Evolutionary conservation across 2,113 vertebrate species (phyloP).

Genomic region (Mesoclemmys tuberculata): DNA sequence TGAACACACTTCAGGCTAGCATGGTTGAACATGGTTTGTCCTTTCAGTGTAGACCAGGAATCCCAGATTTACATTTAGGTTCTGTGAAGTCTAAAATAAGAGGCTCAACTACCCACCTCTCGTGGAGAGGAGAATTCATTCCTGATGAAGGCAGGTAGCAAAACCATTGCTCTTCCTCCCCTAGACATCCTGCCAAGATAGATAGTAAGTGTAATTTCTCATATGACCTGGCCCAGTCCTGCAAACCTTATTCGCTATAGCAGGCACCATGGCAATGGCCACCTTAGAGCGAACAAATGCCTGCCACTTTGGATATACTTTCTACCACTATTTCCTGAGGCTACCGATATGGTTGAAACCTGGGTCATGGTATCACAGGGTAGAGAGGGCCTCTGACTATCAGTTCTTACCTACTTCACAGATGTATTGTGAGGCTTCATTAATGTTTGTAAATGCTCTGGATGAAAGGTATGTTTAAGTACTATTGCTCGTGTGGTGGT

Average conservation of each 20-base stretch:
- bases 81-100: neutral
- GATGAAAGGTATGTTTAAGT: neutral
- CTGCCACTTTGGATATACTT: neutral
- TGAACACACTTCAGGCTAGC: neutral
- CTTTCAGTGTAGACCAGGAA: neutral
- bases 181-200: neutral
- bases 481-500: fast-evolving
- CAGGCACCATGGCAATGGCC: neutral
- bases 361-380: neutral
- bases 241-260: neutral
- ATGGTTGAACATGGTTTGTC: neutral
- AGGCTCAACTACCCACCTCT: neutral
- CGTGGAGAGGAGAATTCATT: neutral
- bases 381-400: neutral
- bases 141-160: neutral
- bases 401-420: neutral
- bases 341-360: fast-evolving
- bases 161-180: neutral
- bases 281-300: neutral
- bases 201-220: neutral
- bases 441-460: neutral
- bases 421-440: neutral
- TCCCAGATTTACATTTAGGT: neutral
- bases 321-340: neutral
- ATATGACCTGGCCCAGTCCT: neutral